Conservation (phyloP, 2,888 invertebrate species). For the Hirtodrosophila histrioides region DNA sequence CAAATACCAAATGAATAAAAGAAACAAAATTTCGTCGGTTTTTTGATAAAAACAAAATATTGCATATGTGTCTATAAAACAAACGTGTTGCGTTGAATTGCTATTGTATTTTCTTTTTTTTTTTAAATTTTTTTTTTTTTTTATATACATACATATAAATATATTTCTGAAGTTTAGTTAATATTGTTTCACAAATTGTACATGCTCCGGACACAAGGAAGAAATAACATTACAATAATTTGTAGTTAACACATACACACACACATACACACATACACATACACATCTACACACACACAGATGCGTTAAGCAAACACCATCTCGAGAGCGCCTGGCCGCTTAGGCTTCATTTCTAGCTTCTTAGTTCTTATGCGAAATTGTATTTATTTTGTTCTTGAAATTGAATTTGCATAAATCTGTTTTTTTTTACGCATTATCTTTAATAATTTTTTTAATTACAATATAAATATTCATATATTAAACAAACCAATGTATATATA, state of each 20-base stretch:
- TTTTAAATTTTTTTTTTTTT: neutral
- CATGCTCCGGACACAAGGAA: slow-evolving; percentile 7
- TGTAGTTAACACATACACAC: slow-evolving; percentile 8
- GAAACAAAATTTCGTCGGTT: slow-evolving; percentile 26
- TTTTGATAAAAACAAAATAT: slow-evolving; percentile 19
- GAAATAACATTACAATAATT: slow-evolving; percentile 8
- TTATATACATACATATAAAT: slow-evolving; percentile 1
- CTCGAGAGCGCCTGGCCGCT: slow-evolving; percentile 32
- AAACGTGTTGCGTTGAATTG: slow-evolving; percentile 18
- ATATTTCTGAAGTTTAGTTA: slow-evolving; percentile 2
- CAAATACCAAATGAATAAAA: slow-evolving; percentile 24
- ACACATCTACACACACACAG: slow-evolving; percentile 2
- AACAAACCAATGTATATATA: slow-evolving; percentile 1
- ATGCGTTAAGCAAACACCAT: slow-evolving; percentile 8
- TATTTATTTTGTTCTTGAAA: slow-evolving; percentile 60
- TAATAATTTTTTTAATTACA: slow-evolving; percentile 37
- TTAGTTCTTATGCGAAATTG: slow-evolving; percentile 41
- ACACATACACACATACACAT: slow-evolving; percentile 16
- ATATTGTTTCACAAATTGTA: slow-evolving; percentile 18
- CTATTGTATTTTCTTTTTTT: neutral
- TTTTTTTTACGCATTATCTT: slow-evolving; percentile 52
- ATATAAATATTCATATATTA: slow-evolving; percentile 34
- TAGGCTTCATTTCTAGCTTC: slow-evolving; percentile 51
- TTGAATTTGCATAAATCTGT: slow-evolving; percentile 49
- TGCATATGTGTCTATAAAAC: slow-evolving; percentile 22